Evolutionary conservation across 2,113 vertebrate species (phyloP).

Genomic region (Canis aureus): DNA sequence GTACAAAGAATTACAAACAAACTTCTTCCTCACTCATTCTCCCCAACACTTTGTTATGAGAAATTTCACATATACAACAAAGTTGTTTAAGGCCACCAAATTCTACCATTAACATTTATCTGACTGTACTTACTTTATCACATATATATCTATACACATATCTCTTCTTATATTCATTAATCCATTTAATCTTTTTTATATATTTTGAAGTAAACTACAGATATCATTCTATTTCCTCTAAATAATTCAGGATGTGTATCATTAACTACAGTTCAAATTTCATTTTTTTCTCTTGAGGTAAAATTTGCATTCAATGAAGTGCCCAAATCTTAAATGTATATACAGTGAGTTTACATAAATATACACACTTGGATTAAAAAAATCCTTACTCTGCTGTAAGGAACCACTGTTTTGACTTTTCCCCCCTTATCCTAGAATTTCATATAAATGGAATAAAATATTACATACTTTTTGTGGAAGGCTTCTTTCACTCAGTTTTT

Average conservation of each 20-base stretch:
- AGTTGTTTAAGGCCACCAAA: not conserved
- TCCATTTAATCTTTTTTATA: not conserved
- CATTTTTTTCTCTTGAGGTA: not conserved
- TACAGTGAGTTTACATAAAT: not conserved
- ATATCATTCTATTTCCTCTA: not conserved
- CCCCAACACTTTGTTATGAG: not conserved
- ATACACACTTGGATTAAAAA: not conserved
- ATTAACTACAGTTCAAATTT: not conserved
- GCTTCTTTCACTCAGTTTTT: not conserved
- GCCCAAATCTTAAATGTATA: not conserved
- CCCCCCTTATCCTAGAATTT: not conserved
- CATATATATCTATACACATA: not conserved
- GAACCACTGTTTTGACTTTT: not conserved
- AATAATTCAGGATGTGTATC: not conserved
- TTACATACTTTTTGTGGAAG: not conserved
- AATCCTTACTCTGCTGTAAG: not conserved
- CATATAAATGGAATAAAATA: not conserved
- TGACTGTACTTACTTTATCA: not conserved
- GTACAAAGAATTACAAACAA: not conserved
- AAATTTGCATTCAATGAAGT: not conserved
- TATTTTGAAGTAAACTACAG: constrained; percentile 28
- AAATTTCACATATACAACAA: not conserved
- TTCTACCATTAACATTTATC: not conserved
- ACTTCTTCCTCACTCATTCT: not conserved
- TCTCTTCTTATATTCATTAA: not conserved